Percentiles rank a stretch among this genome's conserved stretches.
phyloP scores from a whole-genome alignment of 2,888 invertebrate species.

The Ceramica pisi region DNA sequence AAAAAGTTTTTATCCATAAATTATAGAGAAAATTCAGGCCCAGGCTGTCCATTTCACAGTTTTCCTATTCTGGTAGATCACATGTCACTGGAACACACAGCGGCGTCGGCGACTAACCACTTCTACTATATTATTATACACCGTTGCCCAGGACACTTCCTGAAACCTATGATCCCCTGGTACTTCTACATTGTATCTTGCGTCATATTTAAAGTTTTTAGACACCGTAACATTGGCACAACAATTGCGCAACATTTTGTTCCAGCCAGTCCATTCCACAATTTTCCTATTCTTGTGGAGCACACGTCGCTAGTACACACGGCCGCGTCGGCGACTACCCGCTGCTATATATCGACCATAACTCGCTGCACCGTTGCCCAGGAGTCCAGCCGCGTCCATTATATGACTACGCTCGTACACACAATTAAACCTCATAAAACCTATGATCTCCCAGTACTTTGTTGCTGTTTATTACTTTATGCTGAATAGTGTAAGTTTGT shows the following conservation, averaged over 20 bases:
- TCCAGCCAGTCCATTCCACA: slow-evolving; percentile 43
- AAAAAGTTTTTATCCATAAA: no score
- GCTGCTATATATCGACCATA: slow-evolving; percentile 75
- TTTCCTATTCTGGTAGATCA: slow-evolving; percentile 64
- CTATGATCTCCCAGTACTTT: slow-evolving; percentile 76
- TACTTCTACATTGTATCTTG: slow-evolving; percentile 53
- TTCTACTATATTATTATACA: no score
- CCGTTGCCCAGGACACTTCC: slow-evolving; percentile 76
- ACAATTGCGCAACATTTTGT: no score
- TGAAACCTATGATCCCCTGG: slow-evolving; percentile 77
- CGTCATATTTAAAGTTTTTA: no score
- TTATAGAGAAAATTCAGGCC: no score
- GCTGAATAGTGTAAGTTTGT: slow-evolving; percentile 46
- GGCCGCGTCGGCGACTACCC: slow-evolving; percentile 72
- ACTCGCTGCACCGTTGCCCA: slow-evolving; percentile 74
- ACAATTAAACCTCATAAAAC: slow-evolving; percentile 81
- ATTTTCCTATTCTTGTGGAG: slow-evolving; percentile 58
- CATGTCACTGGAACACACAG: slow-evolving; percentile 69
- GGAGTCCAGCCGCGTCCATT: slow-evolving; percentile 80
- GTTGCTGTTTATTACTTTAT: slow-evolving; percentile 64
- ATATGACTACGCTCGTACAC: slow-evolving; percentile 74
- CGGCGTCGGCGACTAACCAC: slow-evolving; percentile 72
- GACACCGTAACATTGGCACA: no score
- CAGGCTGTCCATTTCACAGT: slow-evolving; percentile 42
- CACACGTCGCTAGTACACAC: slow-evolving; percentile 71